Conservation (phyloP, 2,888 invertebrate genomes). For the Cybosia mesomella region DNA sequence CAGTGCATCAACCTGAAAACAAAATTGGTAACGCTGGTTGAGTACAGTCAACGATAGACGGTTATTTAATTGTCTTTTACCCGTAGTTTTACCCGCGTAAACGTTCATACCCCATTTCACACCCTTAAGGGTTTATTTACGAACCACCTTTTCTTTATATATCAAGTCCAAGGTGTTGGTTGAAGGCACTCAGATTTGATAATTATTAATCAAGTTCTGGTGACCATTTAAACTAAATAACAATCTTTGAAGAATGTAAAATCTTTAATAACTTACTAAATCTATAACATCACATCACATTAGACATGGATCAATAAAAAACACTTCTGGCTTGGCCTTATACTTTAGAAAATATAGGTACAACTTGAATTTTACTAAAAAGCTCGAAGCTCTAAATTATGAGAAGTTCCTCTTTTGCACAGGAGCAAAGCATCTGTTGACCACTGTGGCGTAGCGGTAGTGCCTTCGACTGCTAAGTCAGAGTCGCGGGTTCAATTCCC, state of each 20-base stretch:
- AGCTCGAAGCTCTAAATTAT: background rate
- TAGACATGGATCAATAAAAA: too few relatives aligned
- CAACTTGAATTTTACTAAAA: too few relatives aligned
- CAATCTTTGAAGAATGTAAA: too few relatives aligned
- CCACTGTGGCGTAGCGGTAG: too few relatives aligned
- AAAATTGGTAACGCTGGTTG: constrained; percentile 60
- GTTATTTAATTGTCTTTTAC: background rate
- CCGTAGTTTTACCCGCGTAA: background rate
- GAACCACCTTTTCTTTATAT: background rate
- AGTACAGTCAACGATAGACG: constrained; percentile 35
- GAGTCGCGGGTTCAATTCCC: too few relatives aligned
- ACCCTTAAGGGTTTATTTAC: background rate
- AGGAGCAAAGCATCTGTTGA: background rate
- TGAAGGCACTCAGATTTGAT: background rate
- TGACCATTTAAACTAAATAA: background rate
- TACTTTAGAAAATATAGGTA: too few relatives aligned
- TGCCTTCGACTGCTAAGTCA: too few relatives aligned
- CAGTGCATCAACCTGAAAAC: constrained; percentile 59
- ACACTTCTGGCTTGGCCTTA: too few relatives aligned
- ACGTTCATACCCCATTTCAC: background rate
- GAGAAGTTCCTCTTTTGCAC: background rate
- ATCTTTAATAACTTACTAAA: too few relatives aligned
- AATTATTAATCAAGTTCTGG: background rate
- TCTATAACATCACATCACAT: too few relatives aligned
- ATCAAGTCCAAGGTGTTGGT: background rate